Base-by-base conservation (phyloP, 2,797 vertebrate genomes). In the Lacerta bilineata region DNA sequence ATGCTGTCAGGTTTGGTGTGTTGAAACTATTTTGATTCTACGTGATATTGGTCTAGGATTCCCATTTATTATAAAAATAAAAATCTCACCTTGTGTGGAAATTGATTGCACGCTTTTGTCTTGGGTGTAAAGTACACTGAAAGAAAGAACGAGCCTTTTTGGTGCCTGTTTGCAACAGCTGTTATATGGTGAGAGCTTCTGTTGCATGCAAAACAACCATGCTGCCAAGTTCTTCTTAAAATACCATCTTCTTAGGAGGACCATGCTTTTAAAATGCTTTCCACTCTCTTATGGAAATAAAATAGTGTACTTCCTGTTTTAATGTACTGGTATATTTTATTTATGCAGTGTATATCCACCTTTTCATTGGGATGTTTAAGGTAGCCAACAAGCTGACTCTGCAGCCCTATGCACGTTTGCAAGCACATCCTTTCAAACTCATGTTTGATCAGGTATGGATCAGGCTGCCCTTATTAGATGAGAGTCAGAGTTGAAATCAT, bases 161-260 rank as follows among this genome's bases (percentile, higher is more conserved):
- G 72, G 0, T 87, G 8, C 41, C 10, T 46, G 77, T 88, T 88
- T 83, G 75, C 3, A 59, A 1, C 2, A 76, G 25, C 9, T 88
- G 69, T 9, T 41, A 27, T 0, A 0, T 85, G 84, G 43, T 86
- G 17, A 33, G 59, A 81, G 5, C 1, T 33, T 1, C 33, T 64
- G 80, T 74, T 85, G 69, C 79, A 9, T 39, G 74, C 55, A 91
- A 39, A 91, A 50, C 7, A 66, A 50, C 20, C 55, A 82, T 69
- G 4, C 25, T 69, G 61, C 71, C 41, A 77, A 80, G 15, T 80
- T 11, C 15, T 71, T 82, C 20, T 86, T 43, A 76, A 82, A 85
- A n/a, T 11, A n/a, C 18, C 11, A 50, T 59, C 17, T 41, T 41
- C 50, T 82, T 41, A 41, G 61, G 61, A 75, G 55, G 17, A 80